phyloP scores from a whole-genome alignment of 1,140 invertebrate species.

The Cydia splendana region DNA sequence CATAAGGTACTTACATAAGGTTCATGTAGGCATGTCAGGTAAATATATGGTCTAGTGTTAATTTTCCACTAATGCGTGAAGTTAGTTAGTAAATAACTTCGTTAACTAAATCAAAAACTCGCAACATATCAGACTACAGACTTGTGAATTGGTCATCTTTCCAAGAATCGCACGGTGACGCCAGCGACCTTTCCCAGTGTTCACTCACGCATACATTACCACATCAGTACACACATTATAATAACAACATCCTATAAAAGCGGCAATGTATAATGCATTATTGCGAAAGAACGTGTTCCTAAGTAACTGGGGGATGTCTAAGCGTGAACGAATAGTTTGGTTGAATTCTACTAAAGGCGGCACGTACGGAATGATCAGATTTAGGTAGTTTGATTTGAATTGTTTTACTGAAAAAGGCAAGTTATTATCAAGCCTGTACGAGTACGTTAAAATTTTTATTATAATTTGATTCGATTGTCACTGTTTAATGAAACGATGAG shows the following conservation, averaged over 20 bases:
- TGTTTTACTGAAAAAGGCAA: slow-evolving; percentile 7
- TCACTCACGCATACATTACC: not conserved
- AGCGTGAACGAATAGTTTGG: not conserved
- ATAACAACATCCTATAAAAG: not conserved
- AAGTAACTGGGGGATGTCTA: not conserved
- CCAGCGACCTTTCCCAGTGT: not conserved
- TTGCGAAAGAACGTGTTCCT: slow-evolving; percentile 8
- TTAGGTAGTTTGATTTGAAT: not conserved
- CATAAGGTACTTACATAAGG: too few relatives aligned
- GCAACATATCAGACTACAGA: not conserved
- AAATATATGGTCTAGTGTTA: too few relatives aligned
- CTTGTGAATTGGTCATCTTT: slow-evolving; percentile 8
- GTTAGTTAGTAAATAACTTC: not conserved
- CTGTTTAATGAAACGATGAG: too few relatives aligned
- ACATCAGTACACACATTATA: slow-evolving; percentile 6
- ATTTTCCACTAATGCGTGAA: not conserved
- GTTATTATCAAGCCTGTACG: not conserved
- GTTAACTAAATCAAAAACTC: not conserved
- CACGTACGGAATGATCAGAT: not conserved
- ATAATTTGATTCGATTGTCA: too few relatives aligned
- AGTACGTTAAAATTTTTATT: too few relatives aligned
- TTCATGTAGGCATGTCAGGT: too few relatives aligned
- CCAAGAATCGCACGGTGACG: slow-evolving; percentile 21
- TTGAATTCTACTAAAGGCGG: slow-evolving; percentile 15
- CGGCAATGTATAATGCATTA: slow-evolving; percentile 8